These are phyloP conservation scores for Cryptus armator DNA, from an alignment of 2,888 invertebrate genomes.

Conservation along the genomic window DNA sequence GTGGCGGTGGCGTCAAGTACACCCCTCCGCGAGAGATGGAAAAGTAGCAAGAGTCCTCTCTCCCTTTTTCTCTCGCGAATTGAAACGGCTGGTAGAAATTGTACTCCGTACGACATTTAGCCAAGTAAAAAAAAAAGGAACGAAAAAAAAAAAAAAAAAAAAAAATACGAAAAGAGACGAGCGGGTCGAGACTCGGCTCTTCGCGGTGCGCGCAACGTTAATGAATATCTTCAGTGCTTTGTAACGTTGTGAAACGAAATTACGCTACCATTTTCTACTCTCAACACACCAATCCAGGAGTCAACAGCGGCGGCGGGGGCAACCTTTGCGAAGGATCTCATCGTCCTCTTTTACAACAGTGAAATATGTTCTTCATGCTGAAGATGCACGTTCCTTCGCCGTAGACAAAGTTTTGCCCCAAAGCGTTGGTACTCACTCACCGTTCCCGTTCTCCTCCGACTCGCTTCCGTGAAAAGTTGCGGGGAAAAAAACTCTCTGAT, in stretches of 20 bases:
- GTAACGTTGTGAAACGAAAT: constrained; percentile 55
- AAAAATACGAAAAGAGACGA: too few relatives aligned
- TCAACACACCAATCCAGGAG: background rate
- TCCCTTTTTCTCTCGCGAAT: constrained; percentile 2
- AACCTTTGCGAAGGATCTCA: constrained; percentile 28
- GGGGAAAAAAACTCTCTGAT: background rate
- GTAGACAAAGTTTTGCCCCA: constrained; percentile 23
- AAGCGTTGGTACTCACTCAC: constrained; percentile 25
- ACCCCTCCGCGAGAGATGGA: constrained; percentile 1
- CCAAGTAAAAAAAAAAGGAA: constrained; percentile 18
- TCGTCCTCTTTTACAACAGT: constrained; percentile 13
- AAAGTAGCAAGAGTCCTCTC: constrained; percentile 10
- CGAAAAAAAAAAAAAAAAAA: background rate
- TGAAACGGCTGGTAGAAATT: constrained; percentile 32
- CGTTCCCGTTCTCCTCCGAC: constrained; percentile 16
- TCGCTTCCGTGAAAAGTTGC: constrained; percentile 37
- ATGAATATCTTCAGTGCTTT: constrained; percentile 58
- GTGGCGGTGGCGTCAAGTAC: constrained; percentile 13
- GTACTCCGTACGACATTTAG: constrained; percentile 30
- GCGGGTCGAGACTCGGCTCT: background rate
- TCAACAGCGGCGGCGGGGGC: background rate
- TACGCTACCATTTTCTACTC: constrained; percentile 37
- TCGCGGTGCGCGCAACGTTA: constrained; percentile 16
- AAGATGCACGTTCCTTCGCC: constrained; percentile 1
- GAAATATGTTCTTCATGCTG: constrained; percentile 34